Percentiles rank a stretch among this genome's conserved stretches.
phyloP scores from a whole-genome alignment of 2,888 invertebrate genomes.

The Matsumyia berberina region DNA sequence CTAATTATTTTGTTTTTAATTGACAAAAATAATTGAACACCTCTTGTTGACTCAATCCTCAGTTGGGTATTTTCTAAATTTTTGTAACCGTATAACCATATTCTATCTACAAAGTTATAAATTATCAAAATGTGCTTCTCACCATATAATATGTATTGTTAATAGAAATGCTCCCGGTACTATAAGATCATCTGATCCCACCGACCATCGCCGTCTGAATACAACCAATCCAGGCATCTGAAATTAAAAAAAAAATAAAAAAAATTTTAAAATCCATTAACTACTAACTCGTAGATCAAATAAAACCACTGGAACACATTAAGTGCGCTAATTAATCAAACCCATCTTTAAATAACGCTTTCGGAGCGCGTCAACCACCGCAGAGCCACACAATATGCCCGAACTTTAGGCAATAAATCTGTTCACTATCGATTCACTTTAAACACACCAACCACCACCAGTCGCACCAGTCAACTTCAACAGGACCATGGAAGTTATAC shows the following conservation, averaged over 20 bases:
- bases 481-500: not conserved
- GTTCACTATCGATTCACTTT: constrained; percentile 31
- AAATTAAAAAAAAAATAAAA: constrained; percentile 69
- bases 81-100: too few species aligned
- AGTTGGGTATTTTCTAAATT: too few species aligned
- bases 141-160: constrained; percentile 91
- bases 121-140: constrained; percentile 82
- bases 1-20: too few species aligned
- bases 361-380: not conserved
- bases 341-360: not conserved
- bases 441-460: constrained; percentile 8
- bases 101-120: too few species aligned
- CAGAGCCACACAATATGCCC: not conserved
- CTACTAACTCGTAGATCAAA: constrained; percentile 1
- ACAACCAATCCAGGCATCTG: constrained; percentile 94
- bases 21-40: too few species aligned
- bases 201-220: constrained; percentile 93
- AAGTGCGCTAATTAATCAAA: not conserved
- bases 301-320: not conserved
- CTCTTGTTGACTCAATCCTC: too few species aligned
- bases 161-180: constrained; percentile 92
- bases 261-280: constrained; percentile 1
- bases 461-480: constrained; percentile 14
- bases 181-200: constrained; percentile 94
- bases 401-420: constrained; percentile 18